Evolutionary conservation across 2,113 vertebrate genomes (phyloP), one percentile per base, ranked within the genome.

Genomic region (Ginglymostoma cirratum): DNA sequence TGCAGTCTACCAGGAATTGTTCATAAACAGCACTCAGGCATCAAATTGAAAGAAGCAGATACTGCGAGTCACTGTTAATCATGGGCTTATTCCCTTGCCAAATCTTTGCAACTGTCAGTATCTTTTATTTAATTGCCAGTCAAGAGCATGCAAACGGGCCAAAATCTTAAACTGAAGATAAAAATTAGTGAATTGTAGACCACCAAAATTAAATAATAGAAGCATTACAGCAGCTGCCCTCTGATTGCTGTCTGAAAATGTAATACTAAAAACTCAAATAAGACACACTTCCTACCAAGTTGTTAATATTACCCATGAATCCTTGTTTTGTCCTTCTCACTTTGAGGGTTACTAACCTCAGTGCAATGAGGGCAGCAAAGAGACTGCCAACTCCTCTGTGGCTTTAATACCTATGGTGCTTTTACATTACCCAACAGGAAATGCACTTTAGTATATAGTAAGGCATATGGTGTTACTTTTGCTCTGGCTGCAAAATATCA

Each of bases 121-220:
- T 95, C 94, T 95, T 48, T 95, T 95, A 95, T 95, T 95, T 95
- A 95, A 95, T 95, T 95, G 94, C 94, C 42, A 52, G 24, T 95
- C 94, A 95, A 52, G 42, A 76, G 23, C 72, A 76, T 95, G 94
- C 67, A 95, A 76, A 70, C 24, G 30, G 45, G 42, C 94, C 94
- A 45, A 72, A 52, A 27, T 70, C 93, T 45, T 94, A 70, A 69
- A 42, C 21, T 45, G 38, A 34, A 48, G 93, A 65, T 67, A 67
- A 94, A 94, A 94, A 67, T 69, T 38, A 94, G n/a, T 45, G 66
- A 94, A 69, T 27, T 94, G 92, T 24, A 69, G 61, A 70, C 92
- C 66, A 94, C 38, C 21, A 72, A 95, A 72, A 93, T 93, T 93
- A 66, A 93, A 45, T 66, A 66, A 72, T 72, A 69, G 69, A 30